These are phyloP conservation scores for Cantharis rustica DNA, from an alignment of 2,888 invertebrate species.

Conservation along the genomic window DNA sequence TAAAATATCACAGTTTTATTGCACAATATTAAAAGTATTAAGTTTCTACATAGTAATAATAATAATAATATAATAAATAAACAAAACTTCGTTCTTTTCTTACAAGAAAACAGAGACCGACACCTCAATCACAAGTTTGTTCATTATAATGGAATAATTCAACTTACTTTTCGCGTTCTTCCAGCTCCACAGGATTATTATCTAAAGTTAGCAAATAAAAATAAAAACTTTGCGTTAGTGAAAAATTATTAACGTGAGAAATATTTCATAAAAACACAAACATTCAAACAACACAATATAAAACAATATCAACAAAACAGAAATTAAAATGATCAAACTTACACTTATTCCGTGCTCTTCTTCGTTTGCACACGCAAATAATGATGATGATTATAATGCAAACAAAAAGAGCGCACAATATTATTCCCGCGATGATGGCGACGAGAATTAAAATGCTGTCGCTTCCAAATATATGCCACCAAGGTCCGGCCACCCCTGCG, in stretches of 20 bases:
- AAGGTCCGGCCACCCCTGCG: slow-evolving; percentile 69
- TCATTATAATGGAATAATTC: not conserved
- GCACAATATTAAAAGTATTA: slow-evolving; percentile 40
- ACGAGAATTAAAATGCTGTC: slow-evolving; percentile 79
- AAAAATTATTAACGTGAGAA: slow-evolving; percentile 8
- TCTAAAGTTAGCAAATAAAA: slow-evolving; percentile 63
- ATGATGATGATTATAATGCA: slow-evolving; percentile 86
- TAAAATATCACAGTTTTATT: slow-evolving; percentile 50
- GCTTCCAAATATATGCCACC: slow-evolving; percentile 79
- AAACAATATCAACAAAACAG: slow-evolving; percentile 5
- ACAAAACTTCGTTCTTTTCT: not conserved
- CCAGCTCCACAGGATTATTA: slow-evolving; percentile 80
- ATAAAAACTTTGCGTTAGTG: slow-evolving; percentile 39
- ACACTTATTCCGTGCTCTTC: slow-evolving; percentile 83
- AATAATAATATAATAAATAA: not conserved
- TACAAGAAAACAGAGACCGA: slow-evolving; percentile 8
- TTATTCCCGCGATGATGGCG: slow-evolving; percentile 69
- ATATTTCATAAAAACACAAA: slow-evolving; percentile 27
- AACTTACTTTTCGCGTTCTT: slow-evolving; percentile 87
- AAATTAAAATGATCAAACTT: slow-evolving; percentile 56
- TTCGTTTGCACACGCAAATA: slow-evolving; percentile 82
- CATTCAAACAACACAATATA: slow-evolving; percentile 17
- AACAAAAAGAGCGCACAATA: slow-evolving; percentile 74
- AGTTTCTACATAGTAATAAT: slow-evolving; percentile 5
- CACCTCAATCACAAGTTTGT: not conserved